Evolutionary conservation across 2,113 vertebrate genomes (phyloP).

Genomic region (Cinclus cinclus): DNA sequence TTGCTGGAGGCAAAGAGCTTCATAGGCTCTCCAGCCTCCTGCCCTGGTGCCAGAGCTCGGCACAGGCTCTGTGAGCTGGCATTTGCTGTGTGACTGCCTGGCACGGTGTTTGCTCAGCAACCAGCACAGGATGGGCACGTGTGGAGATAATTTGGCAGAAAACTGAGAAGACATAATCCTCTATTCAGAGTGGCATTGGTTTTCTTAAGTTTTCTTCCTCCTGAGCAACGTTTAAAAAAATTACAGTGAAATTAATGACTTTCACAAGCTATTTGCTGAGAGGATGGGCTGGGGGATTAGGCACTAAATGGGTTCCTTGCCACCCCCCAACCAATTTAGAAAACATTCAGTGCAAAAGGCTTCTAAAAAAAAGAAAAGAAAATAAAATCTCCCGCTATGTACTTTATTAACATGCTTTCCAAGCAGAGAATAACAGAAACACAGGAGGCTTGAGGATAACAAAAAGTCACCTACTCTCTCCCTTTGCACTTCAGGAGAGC

Average conservation of each 20-base stretch:
- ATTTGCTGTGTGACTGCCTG: not conserved
- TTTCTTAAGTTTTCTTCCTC: constrained; percentile 5
- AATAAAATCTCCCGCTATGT: not conserved
- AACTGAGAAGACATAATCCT: not conserved
- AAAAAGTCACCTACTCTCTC: not conserved
- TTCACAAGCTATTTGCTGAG: not conserved
- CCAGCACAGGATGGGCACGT: not conserved
- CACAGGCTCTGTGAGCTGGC: not conserved
- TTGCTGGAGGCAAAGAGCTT: not conserved
- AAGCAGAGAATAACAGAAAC: not conserved
- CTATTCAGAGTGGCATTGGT: not conserved
- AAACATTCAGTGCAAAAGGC: not conserved
- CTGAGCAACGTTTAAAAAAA: constrained; percentile 11
- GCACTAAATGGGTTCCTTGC: not conserved
- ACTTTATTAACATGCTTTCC: not conserved
- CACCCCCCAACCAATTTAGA: not conserved
- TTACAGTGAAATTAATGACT: constrained; percentile 52
- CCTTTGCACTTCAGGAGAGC: not conserved
- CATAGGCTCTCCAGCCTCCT: not conserved
- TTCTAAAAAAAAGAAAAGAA: not conserved
- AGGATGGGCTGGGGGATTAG: constrained; percentile 20
- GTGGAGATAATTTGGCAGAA: not conserved
- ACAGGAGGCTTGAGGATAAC: not conserved
- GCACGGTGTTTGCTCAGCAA: not conserved
- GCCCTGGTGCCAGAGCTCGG: not conserved